These are phyloP conservation scores for Drosophila pseudoananassae DNA, from an alignment of 1,140 invertebrate genomes.

Conservation along the genomic window DNA sequence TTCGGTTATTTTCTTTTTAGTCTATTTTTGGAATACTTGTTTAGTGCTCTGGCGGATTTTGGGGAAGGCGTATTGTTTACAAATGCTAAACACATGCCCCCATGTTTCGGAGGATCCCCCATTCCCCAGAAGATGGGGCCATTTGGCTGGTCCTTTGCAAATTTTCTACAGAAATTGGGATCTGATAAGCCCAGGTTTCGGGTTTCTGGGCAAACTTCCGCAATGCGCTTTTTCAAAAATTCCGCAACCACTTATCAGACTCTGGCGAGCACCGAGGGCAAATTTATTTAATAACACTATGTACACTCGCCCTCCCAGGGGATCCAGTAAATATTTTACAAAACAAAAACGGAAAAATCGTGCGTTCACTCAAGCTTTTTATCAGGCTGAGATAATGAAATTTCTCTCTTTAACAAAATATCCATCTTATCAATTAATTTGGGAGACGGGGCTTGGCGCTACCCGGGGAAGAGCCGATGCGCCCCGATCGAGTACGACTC, in stretches of 20 bases:
- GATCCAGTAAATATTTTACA: slow-evolving; percentile 50
- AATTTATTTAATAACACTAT: slow-evolving; percentile 30
- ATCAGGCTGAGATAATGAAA: slow-evolving; percentile 68
- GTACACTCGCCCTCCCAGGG: slow-evolving; percentile 7
- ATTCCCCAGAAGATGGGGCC: slow-evolving; percentile 1
- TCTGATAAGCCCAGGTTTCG: background rate
- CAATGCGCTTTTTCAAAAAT: slow-evolving; percentile 31
- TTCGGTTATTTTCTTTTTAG: slow-evolving; percentile 14
- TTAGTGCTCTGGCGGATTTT: slow-evolving; percentile 10
- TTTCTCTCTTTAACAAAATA: slow-evolving; percentile 32
- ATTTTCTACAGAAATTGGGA: background rate
- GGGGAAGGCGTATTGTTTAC: slow-evolving; percentile 12
- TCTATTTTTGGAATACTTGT: slow-evolving; percentile 35
- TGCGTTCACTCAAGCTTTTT: slow-evolving; percentile 47
- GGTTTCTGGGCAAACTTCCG: slow-evolving; percentile 5
- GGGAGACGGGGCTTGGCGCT: background rate
- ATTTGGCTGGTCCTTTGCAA: background rate
- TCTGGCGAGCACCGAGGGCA: slow-evolving; percentile 1
- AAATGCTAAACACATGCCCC: background rate
- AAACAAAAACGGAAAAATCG: slow-evolving; percentile 20
- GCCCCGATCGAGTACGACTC: slow-evolving; percentile 3
- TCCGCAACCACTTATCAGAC: slow-evolving; percentile 16
- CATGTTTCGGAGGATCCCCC: background rate
- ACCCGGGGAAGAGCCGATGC: background rate
- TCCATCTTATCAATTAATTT: slow-evolving; percentile 57